These are phyloP conservation scores for Tachina fera DNA, from an alignment of 2,888 invertebrate species.

Conservation along the genomic window DNA sequence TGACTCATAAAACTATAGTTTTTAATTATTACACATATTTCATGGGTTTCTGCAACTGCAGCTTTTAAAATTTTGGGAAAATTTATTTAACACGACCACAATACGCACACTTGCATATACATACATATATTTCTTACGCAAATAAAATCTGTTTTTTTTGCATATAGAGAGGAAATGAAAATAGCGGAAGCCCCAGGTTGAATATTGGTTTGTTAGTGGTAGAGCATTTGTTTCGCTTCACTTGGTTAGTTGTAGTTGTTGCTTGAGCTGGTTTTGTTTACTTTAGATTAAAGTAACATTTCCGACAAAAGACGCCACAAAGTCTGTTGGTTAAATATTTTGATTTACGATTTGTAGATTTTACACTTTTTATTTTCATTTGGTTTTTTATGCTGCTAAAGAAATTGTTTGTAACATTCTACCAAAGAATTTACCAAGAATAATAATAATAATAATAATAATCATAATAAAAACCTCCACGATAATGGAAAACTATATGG, in stretches of 20 bases:
- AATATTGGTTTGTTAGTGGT: constrained; percentile 62
- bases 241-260: constrained; percentile 39
- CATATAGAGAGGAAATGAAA: constrained; percentile 28
- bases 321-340: constrained; percentile 65
- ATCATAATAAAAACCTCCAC: constrained; percentile 4
- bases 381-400: constrained; percentile 13
- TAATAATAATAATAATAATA: constrained; percentile 60
- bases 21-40: background rate
- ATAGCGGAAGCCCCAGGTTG: constrained; percentile 66
- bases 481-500: constrained; percentile 55
- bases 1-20: too few species aligned
- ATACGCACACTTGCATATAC: background rate
- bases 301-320: constrained; percentile 68
- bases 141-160: constrained; percentile 8
- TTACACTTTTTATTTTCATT: constrained; percentile 61
- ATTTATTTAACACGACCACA: constrained; percentile 3
- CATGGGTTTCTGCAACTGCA: background rate
- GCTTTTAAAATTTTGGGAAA: background rate
- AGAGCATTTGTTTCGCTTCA: constrained; percentile 35
- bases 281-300: constrained; percentile 64
- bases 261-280: constrained; percentile 41
- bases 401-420: constrained; percentile 55
- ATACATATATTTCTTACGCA: constrained; percentile 32
- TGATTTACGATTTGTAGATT: constrained; percentile 69
- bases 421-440: constrained; percentile 63